Evolutionary conservation across 2,888 invertebrate genomes (phyloP), one percentile per base, ranked within the genome.

Genomic region (Harpalus rufipes): DNA sequence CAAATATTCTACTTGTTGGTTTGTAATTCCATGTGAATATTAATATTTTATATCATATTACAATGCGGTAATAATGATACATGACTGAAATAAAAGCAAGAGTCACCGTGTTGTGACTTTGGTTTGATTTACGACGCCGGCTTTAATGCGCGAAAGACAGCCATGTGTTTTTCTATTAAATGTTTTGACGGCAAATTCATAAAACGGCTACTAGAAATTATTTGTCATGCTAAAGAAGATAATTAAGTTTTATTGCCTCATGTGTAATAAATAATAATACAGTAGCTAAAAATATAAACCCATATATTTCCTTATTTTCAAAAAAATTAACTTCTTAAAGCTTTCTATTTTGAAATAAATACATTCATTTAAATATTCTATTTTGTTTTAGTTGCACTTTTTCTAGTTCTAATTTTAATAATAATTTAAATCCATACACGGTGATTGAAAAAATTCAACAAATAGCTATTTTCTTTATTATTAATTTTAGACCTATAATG

Each of bases 31-130:
- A 32, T 25, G 68, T 68, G 81, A 44, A 81, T 81, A 81, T 81
- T 81, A 81, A 68, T 81, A 81, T 81, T 81, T 81, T 81, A 81
- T 81, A 81, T 81, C 81, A 68, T 56, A 81, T 81, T 81, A 81
- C 81, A 81, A 81, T 81, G 68, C 81, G 58, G 68, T 81, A 68
- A 81, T 81, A 81, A 81, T 81, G 81, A 81, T 81, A 56, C 68
- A 81, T 81, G 44, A 65, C 56, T 56, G 16, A 68, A 81, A 81
- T 81, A 81, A 81, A 81, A 81, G 51, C 81, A 81, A 81, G 72
- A 74, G 41, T 21, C 10, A 51, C 44, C 44, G 41, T 44, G 72
- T 44, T 74, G 72, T 74, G 72, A 74, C 72, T 74, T 74, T 41
- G 16, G 14, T 74, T 44, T 74, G 72, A 74, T 74, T 74, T 74